Evolutionary conservation across 1,140 invertebrate genomes (phyloP).

Genomic region (Drosophila bocqueti): DNA sequence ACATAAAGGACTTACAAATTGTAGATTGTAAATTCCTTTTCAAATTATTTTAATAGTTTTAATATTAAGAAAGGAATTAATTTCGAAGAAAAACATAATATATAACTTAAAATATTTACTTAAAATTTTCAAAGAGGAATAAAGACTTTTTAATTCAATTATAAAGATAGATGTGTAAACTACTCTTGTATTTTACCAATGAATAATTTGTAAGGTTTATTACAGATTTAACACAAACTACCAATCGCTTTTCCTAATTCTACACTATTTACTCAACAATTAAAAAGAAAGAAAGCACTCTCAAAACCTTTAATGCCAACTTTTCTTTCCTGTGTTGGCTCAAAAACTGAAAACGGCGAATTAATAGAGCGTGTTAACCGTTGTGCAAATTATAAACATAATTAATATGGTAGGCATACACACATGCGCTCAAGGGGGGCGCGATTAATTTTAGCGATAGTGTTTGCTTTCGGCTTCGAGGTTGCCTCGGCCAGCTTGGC

Average conservation of each 20-base stretch:
- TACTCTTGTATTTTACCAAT: background rate
- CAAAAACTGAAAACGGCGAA: conserved; percentile 47
- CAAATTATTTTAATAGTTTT: too few species aligned
- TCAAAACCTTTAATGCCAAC: background rate
- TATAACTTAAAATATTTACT: too few species aligned
- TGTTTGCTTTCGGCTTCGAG: conserved; percentile 75
- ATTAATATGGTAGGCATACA: conserved; percentile 73
- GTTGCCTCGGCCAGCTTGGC: conserved; percentile 40
- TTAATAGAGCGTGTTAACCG: conserved; percentile 84
- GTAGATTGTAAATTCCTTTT: too few species aligned
- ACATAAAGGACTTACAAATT: too few species aligned
- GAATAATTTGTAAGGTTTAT: background rate
- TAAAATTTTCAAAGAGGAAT: too few species aligned
- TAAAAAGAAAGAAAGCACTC: background rate
- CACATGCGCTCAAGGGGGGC: conserved; percentile 29
- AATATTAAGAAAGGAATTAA: too few species aligned
- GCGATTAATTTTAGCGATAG: conserved; percentile 77
- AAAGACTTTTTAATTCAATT: too few species aligned
- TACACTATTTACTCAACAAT: too few species aligned
- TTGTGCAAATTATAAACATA: conserved; percentile 84
- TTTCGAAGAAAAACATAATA: background rate
- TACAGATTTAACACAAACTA: background rate
- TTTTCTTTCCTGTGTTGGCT: conserved; percentile 20
- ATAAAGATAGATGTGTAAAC: background rate
- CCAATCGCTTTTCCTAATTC: background rate